Base-by-base conservation (phyloP, 2,113 vertebrate genomes). In the Scatophagus argus region DNA sequence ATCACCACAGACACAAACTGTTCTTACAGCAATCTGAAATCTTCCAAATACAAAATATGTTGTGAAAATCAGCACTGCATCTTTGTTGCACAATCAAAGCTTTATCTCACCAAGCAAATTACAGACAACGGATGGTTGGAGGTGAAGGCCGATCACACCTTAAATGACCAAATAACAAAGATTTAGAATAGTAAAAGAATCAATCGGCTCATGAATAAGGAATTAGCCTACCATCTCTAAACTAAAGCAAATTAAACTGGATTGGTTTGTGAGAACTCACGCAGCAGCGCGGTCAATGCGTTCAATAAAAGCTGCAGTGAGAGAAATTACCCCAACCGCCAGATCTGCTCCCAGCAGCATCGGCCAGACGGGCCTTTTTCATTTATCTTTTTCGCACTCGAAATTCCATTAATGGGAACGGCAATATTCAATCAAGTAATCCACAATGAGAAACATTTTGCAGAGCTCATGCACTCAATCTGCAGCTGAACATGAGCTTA, bases 271-370 rank as follows among this genome's bases (percentile, higher is more conserved):
- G 44, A 87, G 79, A 79, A 77, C 58, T 84, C 58, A 72, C 75
- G 65, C 77, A 79, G 81, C 56, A 74, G 56, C 69, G 77, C 63
- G 65, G 82, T 86, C 89, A 67, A 79, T 90, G 82, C 69, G 76
- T 63, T 92, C 88, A 82, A 85, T 90, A 83, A 91, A 86, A 43
- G 74, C 89, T 83, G 77, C 77, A 85, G 77, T 54, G 65, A 78
- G 65, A 68, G 73, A 87, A 89, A 91, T 66, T 67, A 73, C 59
- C 62, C 58, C 27, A 43, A 80, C 65, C 58, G 52, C 23, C 55
- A 76, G 56, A 81, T 76, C 67, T 71, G 72, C 58, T 80, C 67
- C 74, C n/a, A 31, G 23, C 16, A 44, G 74, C 68, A 34, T n/a
- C 32, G 55, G 61, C 46, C 65, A 70, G 46, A 49, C 8, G 7